These are phyloP conservation scores for Eudasyphora cyanicolor DNA, from an alignment of 2,888 invertebrate species.

Conservation along the genomic window DNA sequence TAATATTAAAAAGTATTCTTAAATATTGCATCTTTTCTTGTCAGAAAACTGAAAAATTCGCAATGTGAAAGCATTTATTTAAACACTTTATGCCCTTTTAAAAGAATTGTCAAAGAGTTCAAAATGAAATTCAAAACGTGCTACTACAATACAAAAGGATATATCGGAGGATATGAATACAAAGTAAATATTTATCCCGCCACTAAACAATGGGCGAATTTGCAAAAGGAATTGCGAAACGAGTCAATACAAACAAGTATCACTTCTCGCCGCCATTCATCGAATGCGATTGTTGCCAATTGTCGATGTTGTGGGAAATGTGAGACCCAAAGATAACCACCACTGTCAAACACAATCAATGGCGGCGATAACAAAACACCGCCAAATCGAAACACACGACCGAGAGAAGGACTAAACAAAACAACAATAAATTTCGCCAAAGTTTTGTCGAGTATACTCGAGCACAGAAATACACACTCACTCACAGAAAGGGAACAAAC, in stretches of 20 bases:
- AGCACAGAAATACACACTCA: background rate
- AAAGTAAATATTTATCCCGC: conserved; percentile 31
- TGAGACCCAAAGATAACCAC: background rate
- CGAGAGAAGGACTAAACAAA: background rate
- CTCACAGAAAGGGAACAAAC: background rate
- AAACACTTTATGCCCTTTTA: no score
- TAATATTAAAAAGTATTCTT: no score
- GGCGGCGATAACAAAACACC: background rate
- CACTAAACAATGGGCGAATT: conserved; percentile 24
- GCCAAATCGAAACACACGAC: background rate
- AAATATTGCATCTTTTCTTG: no score
- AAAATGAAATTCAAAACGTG: no score
- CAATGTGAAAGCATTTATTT: no score
- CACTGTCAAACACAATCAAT: background rate
- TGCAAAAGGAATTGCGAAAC: no score
- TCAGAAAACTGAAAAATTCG: no score
- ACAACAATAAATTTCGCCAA: no score
- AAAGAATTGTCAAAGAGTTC: no score
- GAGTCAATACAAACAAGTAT: background rate
- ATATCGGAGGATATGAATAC: conserved; percentile 40
- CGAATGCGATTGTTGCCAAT: background rate
- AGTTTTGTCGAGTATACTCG: background rate
- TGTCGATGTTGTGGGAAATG: background rate
- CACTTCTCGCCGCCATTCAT: background rate
- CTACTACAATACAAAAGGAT: background rate